A percentile compares a stretch with the other conserved stretches of the same genome.
These are phyloP conservation scores for Pantelozetes paolii DNA, from an alignment of 2,888 invertebrate genomes.

Conservation along the genomic window DNA sequence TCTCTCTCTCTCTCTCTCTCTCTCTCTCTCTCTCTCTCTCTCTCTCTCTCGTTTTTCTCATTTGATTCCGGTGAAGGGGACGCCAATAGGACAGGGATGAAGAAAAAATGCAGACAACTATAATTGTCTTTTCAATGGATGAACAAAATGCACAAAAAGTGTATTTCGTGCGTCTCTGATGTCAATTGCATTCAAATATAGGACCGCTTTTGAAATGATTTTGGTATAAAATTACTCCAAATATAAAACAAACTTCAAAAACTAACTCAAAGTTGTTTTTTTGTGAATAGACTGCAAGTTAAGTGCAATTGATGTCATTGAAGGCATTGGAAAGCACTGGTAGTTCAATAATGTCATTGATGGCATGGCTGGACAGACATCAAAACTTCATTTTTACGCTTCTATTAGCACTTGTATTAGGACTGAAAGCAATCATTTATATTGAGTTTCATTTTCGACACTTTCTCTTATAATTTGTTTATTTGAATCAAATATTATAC, in stretches of 20 bases:
- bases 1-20: conserved; percentile 22
- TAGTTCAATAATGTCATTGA: background rate
- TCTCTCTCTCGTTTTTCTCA: background rate
- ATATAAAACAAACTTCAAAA: conserved; percentile 11
- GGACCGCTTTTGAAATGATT: conserved; percentile 5
- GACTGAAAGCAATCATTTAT: conserved; percentile 25
- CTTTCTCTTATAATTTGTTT: background rate
- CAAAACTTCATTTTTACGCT: conserved; percentile 18
- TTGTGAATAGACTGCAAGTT: conserved; percentile 1
- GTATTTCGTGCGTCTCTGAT: conserved; percentile 23
- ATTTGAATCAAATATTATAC: conserved; percentile 3
- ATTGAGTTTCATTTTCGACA: conserved; percentile 19
- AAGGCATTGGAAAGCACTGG: background rate
- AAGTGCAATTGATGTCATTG: conserved; percentile 1
- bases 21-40: conserved; percentile 29
- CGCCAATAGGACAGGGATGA: background rate
- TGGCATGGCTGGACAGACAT: conserved; percentile 13
- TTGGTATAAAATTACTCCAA: background rate
- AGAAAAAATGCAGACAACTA: conserved; percentile 15
- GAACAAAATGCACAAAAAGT: conserved; percentile 15
- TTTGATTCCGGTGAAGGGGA: conserved; percentile 7
- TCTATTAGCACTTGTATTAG: background rate
- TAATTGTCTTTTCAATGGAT: conserved; percentile 21
- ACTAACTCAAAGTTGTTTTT: background rate
- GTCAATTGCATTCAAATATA: conserved; percentile 17